Evolutionary conservation across 2,888 invertebrate species (phyloP).

Genomic region (Lasioglossum morio): DNA sequence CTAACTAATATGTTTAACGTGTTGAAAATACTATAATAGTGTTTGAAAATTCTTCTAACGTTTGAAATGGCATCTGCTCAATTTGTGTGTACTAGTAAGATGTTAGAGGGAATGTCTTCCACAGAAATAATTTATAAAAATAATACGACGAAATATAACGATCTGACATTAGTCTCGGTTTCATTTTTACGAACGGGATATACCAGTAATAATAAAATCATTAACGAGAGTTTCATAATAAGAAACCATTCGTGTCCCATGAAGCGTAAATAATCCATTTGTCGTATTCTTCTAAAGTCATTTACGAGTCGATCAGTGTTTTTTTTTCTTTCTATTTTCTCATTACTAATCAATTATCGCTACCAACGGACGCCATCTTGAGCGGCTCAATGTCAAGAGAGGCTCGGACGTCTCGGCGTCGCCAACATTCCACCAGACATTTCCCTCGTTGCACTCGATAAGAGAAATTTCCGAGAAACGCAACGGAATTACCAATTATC

Average conservation of each 20-base stretch:
- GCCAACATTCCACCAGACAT: neutral
- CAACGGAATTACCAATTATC: slow-evolving; percentile 18
- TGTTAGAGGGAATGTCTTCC: no score
- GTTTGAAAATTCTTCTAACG: no score
- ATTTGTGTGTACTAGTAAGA: no score
- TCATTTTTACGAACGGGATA: no score
- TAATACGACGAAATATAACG: no score
- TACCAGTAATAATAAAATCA: neutral
- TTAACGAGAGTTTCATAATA: neutral
- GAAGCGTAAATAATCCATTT: neutral
- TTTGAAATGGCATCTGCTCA: no score
- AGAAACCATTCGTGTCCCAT: neutral
- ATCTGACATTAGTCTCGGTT: no score
- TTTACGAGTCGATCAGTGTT: neutral
- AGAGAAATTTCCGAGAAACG: slow-evolving; percentile 8
- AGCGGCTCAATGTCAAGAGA: neutral
- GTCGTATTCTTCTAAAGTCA: neutral
- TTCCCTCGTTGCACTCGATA: neutral
- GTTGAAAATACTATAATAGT: no score
- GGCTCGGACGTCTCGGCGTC: neutral
- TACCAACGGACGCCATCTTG: neutral
- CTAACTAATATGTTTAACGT: no score
- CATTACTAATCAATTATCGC: neutral
- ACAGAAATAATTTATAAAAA: no score
- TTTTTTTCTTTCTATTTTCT: neutral